Conservation (phyloP, 2,888 invertebrate species). For the Perdita meconis region DNA sequence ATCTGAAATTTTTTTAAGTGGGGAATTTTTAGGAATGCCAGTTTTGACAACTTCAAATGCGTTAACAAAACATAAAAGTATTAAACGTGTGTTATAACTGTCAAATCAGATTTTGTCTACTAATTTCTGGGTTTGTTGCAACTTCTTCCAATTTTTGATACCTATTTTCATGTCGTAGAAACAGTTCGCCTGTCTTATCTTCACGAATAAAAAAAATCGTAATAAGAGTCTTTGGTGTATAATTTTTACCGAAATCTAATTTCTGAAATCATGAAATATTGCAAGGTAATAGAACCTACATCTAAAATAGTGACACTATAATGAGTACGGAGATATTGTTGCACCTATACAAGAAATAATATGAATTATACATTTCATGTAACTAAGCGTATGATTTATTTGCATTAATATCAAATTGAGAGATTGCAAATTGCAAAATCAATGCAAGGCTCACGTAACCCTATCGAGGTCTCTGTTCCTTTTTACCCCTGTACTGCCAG, state of each 20-base stretch:
- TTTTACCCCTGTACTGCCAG: not conserved
- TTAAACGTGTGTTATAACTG: not conserved
- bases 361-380: not conserved
- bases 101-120: not conserved
- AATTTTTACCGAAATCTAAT: not conserved
- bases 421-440: slow-evolving; percentile 13
- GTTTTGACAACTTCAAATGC: not conserved
- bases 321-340: not conserved
- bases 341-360: not conserved
- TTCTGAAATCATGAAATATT: not conserved
- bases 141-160: too few relatives aligned
- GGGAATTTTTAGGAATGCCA: not conserved
- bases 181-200: not conserved
- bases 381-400: not conserved
- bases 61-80: not conserved
- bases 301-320: not conserved
- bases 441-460: not conserved
- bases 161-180: not conserved
- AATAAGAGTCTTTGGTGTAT: not conserved
- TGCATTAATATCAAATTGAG: slow-evolving; percentile 1
- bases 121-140: too few relatives aligned
- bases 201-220: not conserved
- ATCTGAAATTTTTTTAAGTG: slow-evolving; percentile 16
- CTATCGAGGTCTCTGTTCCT: slow-evolving; percentile 6
- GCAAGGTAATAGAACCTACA: not conserved